These are phyloP conservation scores for Hydriomena furcata DNA, from an alignment of 2,888 invertebrate species.

Conservation along the genomic window DNA sequence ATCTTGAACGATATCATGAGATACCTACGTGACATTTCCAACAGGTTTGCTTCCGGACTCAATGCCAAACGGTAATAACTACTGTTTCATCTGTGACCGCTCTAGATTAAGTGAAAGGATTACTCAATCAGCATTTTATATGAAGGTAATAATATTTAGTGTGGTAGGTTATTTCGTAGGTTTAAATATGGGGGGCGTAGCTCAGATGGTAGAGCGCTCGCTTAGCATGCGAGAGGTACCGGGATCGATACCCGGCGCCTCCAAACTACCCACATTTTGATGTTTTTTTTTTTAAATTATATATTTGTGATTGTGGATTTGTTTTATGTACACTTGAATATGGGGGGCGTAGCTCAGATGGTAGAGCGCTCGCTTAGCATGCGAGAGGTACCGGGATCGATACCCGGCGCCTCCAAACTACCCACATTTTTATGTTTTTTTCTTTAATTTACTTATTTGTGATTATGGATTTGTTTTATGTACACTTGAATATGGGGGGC, in stretches of 20 bases:
- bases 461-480: not conserved
- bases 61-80: conserved; percentile 31
- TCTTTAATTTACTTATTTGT: not conserved
- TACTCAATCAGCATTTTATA: conserved; percentile 25
- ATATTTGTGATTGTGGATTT: not conserved
- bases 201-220: conserved; percentile 85
- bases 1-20: conserved; percentile 12
- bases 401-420: conserved; percentile 80
- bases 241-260: conserved; percentile 84
- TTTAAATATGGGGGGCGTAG: conserved; percentile 39
- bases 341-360: conserved; percentile 83
- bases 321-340: conserved; percentile 5
- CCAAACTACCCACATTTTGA: conserved; percentile 47
- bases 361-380: conserved; percentile 84
- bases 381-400: conserved; percentile 84
- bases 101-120: conserved; percentile 38
- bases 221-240: conserved; percentile 84
- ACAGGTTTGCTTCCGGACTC: conserved; percentile 22
- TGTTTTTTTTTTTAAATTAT: conserved; percentile 7
- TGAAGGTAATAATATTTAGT: conserved; percentile 17
- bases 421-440: conserved; percentile 1
- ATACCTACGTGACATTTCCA: conserved; percentile 26
- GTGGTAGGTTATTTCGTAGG: conserved; percentile 15
- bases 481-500: conserved; percentile 55
- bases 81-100: conserved; percentile 16